These are phyloP conservation scores for Neostethus bicornis DNA, from an alignment of 2,797 vertebrate genomes.

Conservation along the genomic window DNA sequence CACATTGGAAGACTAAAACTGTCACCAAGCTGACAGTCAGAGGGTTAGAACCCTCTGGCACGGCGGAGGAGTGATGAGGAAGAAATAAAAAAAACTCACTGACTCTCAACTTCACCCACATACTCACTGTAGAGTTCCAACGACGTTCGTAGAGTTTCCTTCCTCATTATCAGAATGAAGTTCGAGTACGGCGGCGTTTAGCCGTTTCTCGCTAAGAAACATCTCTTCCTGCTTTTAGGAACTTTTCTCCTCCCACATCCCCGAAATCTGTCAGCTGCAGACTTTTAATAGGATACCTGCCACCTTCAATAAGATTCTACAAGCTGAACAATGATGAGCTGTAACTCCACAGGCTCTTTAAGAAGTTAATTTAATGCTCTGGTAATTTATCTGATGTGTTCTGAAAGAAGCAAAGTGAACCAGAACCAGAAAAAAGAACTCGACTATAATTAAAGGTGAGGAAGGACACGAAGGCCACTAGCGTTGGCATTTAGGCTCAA, in stretches of 20 bases:
- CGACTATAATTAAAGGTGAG: constrained; percentile 21
- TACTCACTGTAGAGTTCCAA: constrained; percentile 6
- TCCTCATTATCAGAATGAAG: neutral
- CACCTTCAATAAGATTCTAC: constrained; percentile 12
- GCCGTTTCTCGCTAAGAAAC: neutral
- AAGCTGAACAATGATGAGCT: constrained; percentile 6
- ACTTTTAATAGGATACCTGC: constrained; percentile 12
- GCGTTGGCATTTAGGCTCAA: constrained; percentile 39
- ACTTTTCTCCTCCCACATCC: neutral
- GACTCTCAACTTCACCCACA: constrained; percentile 4
- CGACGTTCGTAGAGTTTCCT: constrained; percentile 2
- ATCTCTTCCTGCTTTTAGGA: neutral
- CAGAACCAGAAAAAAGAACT: constrained; percentile 13
- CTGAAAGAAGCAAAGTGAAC: constrained; percentile 45
- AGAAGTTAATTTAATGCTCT: constrained; percentile 16
- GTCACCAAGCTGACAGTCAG: constrained; percentile 47
- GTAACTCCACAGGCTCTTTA: constrained; percentile 15
- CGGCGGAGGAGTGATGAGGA: no score
- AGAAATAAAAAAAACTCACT: no score
- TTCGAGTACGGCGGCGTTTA: neutral
- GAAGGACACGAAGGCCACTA: constrained; percentile 25
- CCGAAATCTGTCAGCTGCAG: neutral
- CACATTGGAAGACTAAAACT: constrained; percentile 21
- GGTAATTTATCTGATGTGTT: constrained; percentile 22
- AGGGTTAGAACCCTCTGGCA: constrained; percentile 42